Evolutionary conservation across 2,888 invertebrate genomes (phyloP), one percentile per base, ranked within the genome.

Genomic region (Imbricaverruca yamaguchii): DNA sequence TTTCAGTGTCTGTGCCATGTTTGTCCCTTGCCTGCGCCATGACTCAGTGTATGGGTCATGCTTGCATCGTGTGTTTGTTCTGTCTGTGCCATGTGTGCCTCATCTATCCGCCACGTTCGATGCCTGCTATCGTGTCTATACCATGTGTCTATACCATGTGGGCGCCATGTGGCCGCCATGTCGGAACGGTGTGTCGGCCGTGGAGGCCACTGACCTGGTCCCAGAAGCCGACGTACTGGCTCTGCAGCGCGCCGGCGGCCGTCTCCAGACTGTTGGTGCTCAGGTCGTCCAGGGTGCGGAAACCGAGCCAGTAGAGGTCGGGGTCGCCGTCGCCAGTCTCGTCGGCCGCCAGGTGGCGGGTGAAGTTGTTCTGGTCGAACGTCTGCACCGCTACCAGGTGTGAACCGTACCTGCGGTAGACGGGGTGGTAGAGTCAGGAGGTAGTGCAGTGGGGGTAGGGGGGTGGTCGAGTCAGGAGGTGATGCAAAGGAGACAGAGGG

Each of bases 221-320:
- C 97, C 97, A 97, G 88, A 96, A 97, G 84, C 93, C 93, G 84
- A 95, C 94, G 87, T 96, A 96, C 88, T 96, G 96, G 12, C 96
- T 95, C 83, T 96, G 94, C 85, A 96, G 90, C 83, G 93, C 91
- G 81, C 96, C 96, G 81, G 94, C 94, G 56, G 96, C 95, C 9
- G 96, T 96, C 89, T 96, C 96, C 83, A 97, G 89, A n/a, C 96
- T 96, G 88, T 96, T 96, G 80, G 96, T 97, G 87, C 95, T 91
- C 81, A 97, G 91, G 88, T 96, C 95, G 88, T 96, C 96, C 83
- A 96, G 91, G 63, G 96, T 94, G 80, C 95, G 94, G 85, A 96
- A 90, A 81, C 96, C 96, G 83, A 96, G 89, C 96, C 96, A 96
- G 88, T 95, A 96, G 86, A 93, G 92, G 69, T 86, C 85, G 83